Conservation (phyloP, 2,797 vertebrate species). For the Acipenser ruthenus region DNA sequence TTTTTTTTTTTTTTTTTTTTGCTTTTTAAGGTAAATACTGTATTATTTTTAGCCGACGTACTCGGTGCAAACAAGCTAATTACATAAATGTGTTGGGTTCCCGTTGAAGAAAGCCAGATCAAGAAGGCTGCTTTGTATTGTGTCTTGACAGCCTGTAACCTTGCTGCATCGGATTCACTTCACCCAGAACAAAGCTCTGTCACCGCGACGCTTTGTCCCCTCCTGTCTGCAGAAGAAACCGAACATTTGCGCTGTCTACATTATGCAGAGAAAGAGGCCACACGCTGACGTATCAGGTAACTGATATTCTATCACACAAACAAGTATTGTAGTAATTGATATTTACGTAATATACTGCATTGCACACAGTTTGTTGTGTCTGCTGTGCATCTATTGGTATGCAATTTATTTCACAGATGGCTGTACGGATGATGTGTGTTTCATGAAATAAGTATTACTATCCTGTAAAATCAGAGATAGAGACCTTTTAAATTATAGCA, state of each 20-base stretch:
- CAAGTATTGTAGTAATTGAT: not conserved
- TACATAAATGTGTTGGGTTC: not conserved
- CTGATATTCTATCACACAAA: not conserved
- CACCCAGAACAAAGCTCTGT: constrained; percentile 9
- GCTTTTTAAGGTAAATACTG: not conserved
- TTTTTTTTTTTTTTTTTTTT: not conserved
- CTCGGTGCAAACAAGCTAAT: too few relatives aligned
- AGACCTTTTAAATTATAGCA: too few relatives aligned
- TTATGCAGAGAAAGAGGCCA: constrained; percentile 2
- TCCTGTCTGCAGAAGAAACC: constrained; percentile 11
- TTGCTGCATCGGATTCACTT: constrained; percentile 4
- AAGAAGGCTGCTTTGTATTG: not conserved
- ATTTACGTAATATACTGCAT: not conserved
- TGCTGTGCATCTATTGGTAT: constrained; percentile 5
- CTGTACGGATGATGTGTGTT: not conserved
- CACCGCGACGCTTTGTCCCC: not conserved
- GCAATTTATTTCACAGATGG: not conserved
- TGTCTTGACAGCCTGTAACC: not conserved
- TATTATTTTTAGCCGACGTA: too few relatives aligned
- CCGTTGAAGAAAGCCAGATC: not conserved
- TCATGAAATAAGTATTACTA: not conserved
- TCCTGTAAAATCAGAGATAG: too few relatives aligned
- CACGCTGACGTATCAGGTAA: constrained; percentile 16
- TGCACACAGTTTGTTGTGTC: not conserved
- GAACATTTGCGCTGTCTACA: constrained; percentile 12